Conservation (phyloP, 2,113 vertebrate species). For the Lampris megalopsis region DNA sequence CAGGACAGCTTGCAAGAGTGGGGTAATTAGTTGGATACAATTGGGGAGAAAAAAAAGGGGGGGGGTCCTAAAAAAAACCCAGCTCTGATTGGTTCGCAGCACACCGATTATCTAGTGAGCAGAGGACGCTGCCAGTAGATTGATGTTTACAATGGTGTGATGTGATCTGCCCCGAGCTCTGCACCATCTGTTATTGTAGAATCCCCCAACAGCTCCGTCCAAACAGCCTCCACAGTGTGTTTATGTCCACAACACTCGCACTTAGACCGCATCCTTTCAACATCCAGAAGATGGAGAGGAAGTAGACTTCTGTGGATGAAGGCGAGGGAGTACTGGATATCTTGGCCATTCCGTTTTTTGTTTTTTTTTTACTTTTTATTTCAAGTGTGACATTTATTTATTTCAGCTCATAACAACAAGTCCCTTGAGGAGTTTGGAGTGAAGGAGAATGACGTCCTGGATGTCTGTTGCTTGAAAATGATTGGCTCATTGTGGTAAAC, state of each 20-base stretch:
- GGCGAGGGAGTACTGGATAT: neutral
- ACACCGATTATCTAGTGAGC: neutral
- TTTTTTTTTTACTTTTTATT: neutral
- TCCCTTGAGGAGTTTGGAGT: too few species aligned
- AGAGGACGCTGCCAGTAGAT: constrained; percentile 11
- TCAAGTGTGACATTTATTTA: neutral
- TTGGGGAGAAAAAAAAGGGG: too few species aligned
- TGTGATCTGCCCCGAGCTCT: constrained; percentile 37
- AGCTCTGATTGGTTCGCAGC: constrained; percentile 34
- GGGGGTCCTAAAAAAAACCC: neutral
- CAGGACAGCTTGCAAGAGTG: too few species aligned
- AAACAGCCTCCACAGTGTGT: constrained; percentile 56
- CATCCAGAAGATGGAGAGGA: constrained; percentile 3
- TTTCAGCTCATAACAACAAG: neutral
- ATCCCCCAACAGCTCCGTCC: constrained; percentile 46
- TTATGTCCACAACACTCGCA: constrained; percentile 50
- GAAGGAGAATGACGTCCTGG: too few species aligned
- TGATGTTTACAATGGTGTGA: constrained; percentile 34
- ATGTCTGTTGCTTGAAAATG: too few species aligned
- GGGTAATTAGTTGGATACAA: too few species aligned
- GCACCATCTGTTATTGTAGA: constrained; percentile 54
- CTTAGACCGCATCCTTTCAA: constrained; percentile 34
- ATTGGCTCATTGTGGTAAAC: too few species aligned
- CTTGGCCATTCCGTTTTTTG: neutral
- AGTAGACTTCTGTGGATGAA: neutral